Evolutionary conservation across 2,797 vertebrate species (phyloP).

Genomic region (Sternotherus odoratus): DNA sequence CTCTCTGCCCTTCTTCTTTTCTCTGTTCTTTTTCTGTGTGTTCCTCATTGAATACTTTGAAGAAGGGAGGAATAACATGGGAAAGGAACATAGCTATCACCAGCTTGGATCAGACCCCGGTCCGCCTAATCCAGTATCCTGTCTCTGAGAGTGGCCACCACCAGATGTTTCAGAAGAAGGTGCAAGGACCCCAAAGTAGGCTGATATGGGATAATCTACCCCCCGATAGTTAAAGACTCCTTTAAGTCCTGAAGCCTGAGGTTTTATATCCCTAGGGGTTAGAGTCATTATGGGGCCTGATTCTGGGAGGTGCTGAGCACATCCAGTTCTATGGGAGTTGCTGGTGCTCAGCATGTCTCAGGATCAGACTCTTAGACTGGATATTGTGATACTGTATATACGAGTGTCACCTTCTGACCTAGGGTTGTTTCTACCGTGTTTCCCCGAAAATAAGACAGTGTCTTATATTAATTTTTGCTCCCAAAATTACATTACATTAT

Average conservation of each 20-base stretch:
- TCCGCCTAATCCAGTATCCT: neutral
- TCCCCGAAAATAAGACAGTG: too few species aligned
- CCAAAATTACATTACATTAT: too few species aligned
- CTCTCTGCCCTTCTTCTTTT: neutral
- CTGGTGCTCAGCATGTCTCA: neutral
- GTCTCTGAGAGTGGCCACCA: neutral
- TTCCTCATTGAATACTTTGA: slow-evolving; percentile 6
- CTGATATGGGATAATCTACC: fast-evolving
- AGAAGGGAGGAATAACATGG: slow-evolving; percentile 26
- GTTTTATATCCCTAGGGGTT: neutral
- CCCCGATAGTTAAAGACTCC: neutral
- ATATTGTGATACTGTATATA: neutral
- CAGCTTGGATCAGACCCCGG: slow-evolving; percentile 37
- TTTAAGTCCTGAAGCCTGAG: neutral
- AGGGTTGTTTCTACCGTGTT: neutral
- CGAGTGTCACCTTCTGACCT: neutral
- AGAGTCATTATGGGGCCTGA: fast-evolving
- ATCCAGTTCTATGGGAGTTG: neutral
- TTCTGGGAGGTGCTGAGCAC: fast-evolving
- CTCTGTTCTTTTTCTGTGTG: neutral
- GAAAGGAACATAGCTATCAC: slow-evolving; percentile 9
- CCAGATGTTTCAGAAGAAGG: neutral
- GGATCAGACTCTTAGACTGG: neutral
- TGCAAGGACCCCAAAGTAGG: neutral
- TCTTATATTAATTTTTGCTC: too few species aligned